phyloP scores from a whole-genome alignment of 2,888 invertebrate genomes.

The Hyppa rectilinea region DNA sequence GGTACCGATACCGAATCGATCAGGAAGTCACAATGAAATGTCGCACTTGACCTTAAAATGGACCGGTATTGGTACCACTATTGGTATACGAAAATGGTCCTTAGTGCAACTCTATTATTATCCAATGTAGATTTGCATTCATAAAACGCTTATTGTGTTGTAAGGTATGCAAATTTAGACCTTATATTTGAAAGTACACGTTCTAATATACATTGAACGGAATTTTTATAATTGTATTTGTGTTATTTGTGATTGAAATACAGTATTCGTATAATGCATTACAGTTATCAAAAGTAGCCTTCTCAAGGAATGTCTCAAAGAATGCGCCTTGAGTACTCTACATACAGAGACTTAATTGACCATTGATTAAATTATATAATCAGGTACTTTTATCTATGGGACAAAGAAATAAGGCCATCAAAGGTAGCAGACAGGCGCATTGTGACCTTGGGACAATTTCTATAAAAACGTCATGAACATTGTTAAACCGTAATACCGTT shows the following conservation, averaged over 20 bases:
- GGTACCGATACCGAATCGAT: constrained; percentile 66
- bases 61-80: constrained; percentile 63
- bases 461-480: too few relatives aligned
- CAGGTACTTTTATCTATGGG: constrained; percentile 23
- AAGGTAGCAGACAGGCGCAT: too few relatives aligned
- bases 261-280: constrained; percentile 2
- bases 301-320: constrained; percentile 8
- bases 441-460: too few relatives aligned
- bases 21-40: constrained; percentile 75
- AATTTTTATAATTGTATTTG: constrained; percentile 29
- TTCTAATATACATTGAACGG: not conserved
- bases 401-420: constrained; percentile 12
- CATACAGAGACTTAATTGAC: not conserved
- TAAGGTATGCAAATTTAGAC: constrained; percentile 26
- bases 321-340: not conserved
- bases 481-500: too few relatives aligned
- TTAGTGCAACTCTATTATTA: constrained; percentile 41
- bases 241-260: constrained; percentile 33
- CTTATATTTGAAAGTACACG: not conserved
- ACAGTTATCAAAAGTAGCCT: not conserved
- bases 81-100: constrained; percentile 44
- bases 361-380: constrained; percentile 10
- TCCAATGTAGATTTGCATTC: constrained; percentile 58
- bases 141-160: constrained; percentile 46
- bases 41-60: constrained; percentile 77